A percentile compares a stretch with the other conserved stretches of the same genome.
Conservation (phyloP, 2,888 invertebrate species). For the Cheilosia soror region DNA sequence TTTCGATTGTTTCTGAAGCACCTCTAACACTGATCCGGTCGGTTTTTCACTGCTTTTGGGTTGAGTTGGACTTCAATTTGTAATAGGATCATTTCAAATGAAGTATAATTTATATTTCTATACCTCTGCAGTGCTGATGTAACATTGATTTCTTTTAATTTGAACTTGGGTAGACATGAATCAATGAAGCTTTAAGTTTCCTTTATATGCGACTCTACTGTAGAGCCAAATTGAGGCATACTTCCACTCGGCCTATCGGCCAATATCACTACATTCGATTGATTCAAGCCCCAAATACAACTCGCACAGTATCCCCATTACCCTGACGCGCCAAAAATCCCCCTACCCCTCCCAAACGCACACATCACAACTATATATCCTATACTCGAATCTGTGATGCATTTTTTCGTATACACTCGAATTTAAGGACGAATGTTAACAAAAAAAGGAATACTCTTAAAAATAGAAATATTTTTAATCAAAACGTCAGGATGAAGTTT, state of each 20-base stretch:
- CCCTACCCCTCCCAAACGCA: conserved; percentile 23
- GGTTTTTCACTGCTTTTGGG: too few relatives aligned
- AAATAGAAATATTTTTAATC: conserved; percentile 76
- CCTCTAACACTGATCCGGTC: too few relatives aligned
- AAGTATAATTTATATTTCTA: too few relatives aligned
- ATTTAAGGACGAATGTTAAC: conserved; percentile 58
- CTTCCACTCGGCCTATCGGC: conserved; percentile 2
- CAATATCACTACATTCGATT: conserved; percentile 5
- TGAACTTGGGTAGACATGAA: too few relatives aligned
- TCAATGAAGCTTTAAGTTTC: not conserved
- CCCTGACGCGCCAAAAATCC: conserved; percentile 45
- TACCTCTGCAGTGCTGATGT: too few relatives aligned
- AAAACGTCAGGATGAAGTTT: conserved; percentile 74
- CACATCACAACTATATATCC: conserved; percentile 48
- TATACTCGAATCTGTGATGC: conserved; percentile 25
- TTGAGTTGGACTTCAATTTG: too few relatives aligned
- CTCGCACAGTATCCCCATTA: conserved; percentile 24
- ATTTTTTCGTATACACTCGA: conserved; percentile 20
- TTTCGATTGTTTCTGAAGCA: too few relatives aligned
- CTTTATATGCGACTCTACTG: conserved; percentile 25
- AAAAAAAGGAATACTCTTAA: conserved; percentile 54
- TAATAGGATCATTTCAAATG: too few relatives aligned
- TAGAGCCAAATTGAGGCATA: conserved; percentile 1
- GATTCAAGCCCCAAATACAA: conserved; percentile 20
- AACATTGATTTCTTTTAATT: too few relatives aligned